Evolutionary conservation across 2,113 vertebrate genomes (phyloP), one percentile per base, ranked within the genome.

Genomic region (Orientallactaga bullata): DNA sequence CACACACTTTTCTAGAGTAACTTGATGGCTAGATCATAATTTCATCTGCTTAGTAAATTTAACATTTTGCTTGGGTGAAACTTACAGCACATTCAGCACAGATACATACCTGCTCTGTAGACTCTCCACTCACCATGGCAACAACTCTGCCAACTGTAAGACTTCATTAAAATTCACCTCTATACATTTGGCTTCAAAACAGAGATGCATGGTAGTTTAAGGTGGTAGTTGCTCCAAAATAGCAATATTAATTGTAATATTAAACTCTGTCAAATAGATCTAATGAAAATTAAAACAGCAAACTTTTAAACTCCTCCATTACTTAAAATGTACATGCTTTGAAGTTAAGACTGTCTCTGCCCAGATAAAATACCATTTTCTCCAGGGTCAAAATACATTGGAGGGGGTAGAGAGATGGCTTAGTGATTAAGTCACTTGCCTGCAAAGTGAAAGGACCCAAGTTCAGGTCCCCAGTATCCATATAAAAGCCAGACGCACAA

Each of bases 41-140:
- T 72, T 87, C 79, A 74, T 79, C 10, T 91, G 12, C 7, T 90
- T 94, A 82, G n/a, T 77, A 74, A 39, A 47, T 71, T 10, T 88
- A 24, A 51, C 84, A 15, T 39, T 96, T 90, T 81, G 26, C 24
- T 32, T 94, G 28, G 26, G 18, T 91, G 74, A 72, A 85, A 90
- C 61, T 78, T 76, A 78, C 24, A 88, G n/a, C 24, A 66, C 76
- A 82, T 65, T 84, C 32, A 86, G 69, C 13, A 20, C 61, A 89
- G 13, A 82, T 74, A 47, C 17, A 85, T 74, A 47, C 21, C n/a
- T 91, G 1, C 84, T 89, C 65, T 85, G 30, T 89, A 47, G 21
- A 91, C 35, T 76, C 37, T 11, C 35, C 26, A 58, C 37, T 95
- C 69, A 85, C 69, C 77, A 91, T 90, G 51, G 73, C 80, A 95